Evolutionary conservation across 2,113 vertebrate species (phyloP).

Genomic region (Dipodomys spectabilis): DNA sequence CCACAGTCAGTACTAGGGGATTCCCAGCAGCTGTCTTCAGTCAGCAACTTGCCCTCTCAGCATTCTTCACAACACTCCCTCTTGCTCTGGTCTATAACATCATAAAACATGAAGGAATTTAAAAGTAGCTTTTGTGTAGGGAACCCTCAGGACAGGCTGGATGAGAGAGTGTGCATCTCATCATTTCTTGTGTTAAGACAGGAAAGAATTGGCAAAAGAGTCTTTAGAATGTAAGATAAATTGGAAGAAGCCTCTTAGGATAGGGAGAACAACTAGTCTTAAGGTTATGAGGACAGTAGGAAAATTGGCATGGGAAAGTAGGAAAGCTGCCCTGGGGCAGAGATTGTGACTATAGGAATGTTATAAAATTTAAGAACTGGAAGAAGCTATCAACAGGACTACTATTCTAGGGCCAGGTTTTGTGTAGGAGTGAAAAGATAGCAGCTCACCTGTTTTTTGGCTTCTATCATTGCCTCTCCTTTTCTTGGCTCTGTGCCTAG

Average conservation of each 20-base stretch:
- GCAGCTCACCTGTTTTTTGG: conserved; percentile 79
- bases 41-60: conserved; percentile 62
- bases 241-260: conserved; percentile 18
- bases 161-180: conserved; percentile 36
- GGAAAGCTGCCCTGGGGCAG: neutral
- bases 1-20: conserved; percentile 63
- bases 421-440: conserved; percentile 75
- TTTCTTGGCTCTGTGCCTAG: conserved; percentile 74
- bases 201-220: neutral
- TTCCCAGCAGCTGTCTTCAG: conserved; percentile 79
- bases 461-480: conserved; percentile 69
- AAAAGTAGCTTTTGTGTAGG: conserved; percentile 46
- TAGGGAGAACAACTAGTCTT: neutral
- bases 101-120: conserved; percentile 57
- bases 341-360: conserved; percentile 32
- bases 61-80: conserved; percentile 46
- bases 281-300: neutral
- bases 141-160: conserved; percentile 30
- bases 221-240: conserved; percentile 11
- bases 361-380: conserved; percentile 61
- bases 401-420: conserved; percentile 66
- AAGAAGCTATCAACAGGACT: conserved; percentile 47
- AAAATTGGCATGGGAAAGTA: conserved; percentile 56
- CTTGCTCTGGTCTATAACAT: conserved; percentile 57
- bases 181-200: conserved; percentile 41